Conservation (phyloP, 2,888 invertebrate genomes). For the Gandaritis pyraliata region DNA sequence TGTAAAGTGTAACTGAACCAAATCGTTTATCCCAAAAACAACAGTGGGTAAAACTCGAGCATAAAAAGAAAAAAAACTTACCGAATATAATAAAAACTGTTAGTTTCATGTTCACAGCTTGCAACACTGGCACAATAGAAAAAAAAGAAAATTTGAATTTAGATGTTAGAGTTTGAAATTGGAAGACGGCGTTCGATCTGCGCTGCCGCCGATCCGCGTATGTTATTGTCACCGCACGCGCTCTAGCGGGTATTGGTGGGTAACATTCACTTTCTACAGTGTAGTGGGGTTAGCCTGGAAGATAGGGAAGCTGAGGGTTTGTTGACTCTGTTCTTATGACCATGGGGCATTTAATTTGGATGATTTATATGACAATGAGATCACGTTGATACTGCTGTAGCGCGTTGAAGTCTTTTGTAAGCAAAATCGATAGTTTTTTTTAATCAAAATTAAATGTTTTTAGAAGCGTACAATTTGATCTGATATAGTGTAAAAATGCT, state of each 20-base stretch:
- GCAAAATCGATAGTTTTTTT: background rate
- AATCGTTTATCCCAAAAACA: constrained; percentile 1
- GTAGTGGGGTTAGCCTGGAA: constrained; percentile 73
- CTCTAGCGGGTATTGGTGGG: constrained; percentile 50
- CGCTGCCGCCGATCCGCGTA: constrained; percentile 73
- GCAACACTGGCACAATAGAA: constrained; percentile 69
- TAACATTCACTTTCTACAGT: constrained; percentile 79
- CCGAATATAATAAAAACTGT: constrained; percentile 71
- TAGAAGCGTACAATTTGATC: no score
- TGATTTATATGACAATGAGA: constrained; percentile 8
- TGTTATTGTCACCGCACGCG: constrained; percentile 61
- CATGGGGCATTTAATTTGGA: constrained; percentile 13
- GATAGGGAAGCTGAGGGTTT: constrained; percentile 74
- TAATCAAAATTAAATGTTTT: background rate
- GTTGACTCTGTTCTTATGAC: constrained; percentile 60
- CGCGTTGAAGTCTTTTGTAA: constrained; percentile 38
- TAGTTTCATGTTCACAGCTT: constrained; percentile 59
- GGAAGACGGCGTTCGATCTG: constrained; percentile 67
- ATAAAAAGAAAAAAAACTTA: constrained; percentile 54
- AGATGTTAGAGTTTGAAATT: constrained; percentile 49
- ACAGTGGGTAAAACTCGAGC: background rate
- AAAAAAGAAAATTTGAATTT: constrained; percentile 35
- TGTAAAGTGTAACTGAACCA: background rate
- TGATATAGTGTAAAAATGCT: no score
- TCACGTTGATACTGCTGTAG: constrained; percentile 2